Base-by-base conservation (phyloP, 1,140 invertebrate species). In the Drosophila nasuta region DNA sequence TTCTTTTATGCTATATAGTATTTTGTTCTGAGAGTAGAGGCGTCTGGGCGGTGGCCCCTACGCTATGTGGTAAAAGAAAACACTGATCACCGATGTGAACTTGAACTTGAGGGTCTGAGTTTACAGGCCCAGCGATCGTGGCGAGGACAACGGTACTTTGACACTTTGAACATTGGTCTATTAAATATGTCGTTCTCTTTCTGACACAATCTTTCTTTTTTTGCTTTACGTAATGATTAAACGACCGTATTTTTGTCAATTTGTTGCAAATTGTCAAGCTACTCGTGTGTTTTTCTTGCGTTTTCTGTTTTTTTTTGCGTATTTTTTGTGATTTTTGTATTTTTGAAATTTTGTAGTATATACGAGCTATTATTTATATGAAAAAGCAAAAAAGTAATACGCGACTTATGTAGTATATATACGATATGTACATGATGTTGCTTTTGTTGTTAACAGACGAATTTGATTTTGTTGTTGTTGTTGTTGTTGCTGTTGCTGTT, bases 191-290 rank as follows among this genome's bases (percentile, higher is more conserved):
- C 54, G 51, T 57, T 54, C 49, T 71, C n/a, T 38, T 13, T 51
- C 6, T 46, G 51, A 17, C 52, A 65, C 59, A 13, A 35, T 60
- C 59, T 67, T 11, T 6, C 3, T 13, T 15, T 58, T 59, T 11
- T 46, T 45, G 85, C 72, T 88, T 88, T 88, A 88, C 85, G 85
- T 88, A 88, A 88, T 88, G 85, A 90, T 89, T 88, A 88, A 88
- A 89, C 68, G 85, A 72, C 65, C 79, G 86, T 81, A 89, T 88
- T 79, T 89, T 85, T 85, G 81, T 81, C 78, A 88, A 89, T 89
- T 89, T 88, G 81, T 89, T 88, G 85, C 83, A 89, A 89, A 88
- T 88, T 89, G 85, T 89, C 70, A 51, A 52, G 41, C 51, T 49
- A 56, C 15, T 63, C 68, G 69, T 76, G 65, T 70, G 45, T 78